Base-by-base conservation (phyloP, 2,888 invertebrate genomes). In the Biston betularia region DNA sequence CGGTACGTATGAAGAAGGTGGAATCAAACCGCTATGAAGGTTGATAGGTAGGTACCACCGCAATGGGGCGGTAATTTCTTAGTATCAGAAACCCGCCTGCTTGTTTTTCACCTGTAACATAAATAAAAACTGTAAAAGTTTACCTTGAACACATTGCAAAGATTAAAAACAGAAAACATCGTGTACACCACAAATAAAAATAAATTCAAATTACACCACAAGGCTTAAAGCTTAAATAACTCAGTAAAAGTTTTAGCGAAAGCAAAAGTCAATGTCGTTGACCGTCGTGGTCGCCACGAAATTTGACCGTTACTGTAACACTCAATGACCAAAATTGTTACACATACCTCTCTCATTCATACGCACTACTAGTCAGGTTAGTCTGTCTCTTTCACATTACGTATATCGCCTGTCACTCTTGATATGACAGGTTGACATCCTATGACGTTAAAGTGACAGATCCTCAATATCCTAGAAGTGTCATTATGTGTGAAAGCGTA, bases 401-500 rank as follows among this genome's bases (percentile, higher is more conserved):
- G 62, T 56, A 70, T 74, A 72, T 71, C 69, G 74, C 74, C 73
- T 67, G 70, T 71, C 55, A 67, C 49, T 55, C 54, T 68, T 61
- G 62, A 58, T 63, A 63, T 80, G 84, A 83, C 81, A 80, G 69
- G 70, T 80, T 79, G 79, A 78, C 80, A 75, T 75, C 73, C 70
- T 72, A 54, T 66, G 68, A 73, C 68, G 66, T 59, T 75, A 61
- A 71, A 76, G 73, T 75, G 75, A 79, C 74, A 80, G 79, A 77
- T 82, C 82, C 80, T 80, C 79, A 70, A 79, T 78, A 81, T 85
- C 83, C 83, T 86, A 81, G 76, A 80, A 80, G 73, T 79, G 78
- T 75, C 78, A 75, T 73, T 66, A 48, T 38, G 38, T 71, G 91
- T 78, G 92, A 92, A 92, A 92, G 92, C 90, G 88, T 88, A 88